phyloP scores from a whole-genome alignment of 2,113 vertebrate species.

The Clinocottus analis region DNA sequence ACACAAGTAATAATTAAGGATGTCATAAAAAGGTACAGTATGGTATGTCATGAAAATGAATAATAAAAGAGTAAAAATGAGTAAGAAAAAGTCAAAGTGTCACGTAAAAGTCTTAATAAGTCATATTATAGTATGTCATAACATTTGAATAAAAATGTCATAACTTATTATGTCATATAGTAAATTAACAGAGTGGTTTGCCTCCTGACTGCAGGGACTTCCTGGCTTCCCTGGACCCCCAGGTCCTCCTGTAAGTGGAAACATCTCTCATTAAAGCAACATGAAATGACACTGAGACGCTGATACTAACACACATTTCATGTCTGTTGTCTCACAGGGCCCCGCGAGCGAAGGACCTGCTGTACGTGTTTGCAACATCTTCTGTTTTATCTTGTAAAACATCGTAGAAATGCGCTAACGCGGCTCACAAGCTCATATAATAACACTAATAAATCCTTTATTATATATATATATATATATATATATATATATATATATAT shows the following conservation, averaged over 20 bases:
- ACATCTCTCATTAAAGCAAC: background rate
- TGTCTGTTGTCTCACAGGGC: slow-evolving; percentile 72
- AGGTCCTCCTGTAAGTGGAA: slow-evolving; percentile 81
- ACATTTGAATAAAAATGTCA: background rate
- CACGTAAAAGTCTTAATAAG: too few relatives aligned
- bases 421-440: background rate
- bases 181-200: background rate
- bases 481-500: background rate
- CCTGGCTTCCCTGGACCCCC: slow-evolving; percentile 84
- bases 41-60: too few relatives aligned
- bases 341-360: slow-evolving; percentile 78
- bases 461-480: too few relatives aligned
- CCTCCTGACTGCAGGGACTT: slow-evolving; percentile 76
- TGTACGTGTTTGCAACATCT: slow-evolving; percentile 70
- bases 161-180: background rate
- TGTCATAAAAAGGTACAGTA: background rate
- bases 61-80: background rate
- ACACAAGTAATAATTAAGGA: background rate
- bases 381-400: background rate
- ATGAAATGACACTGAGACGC: background rate
- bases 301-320: background rate
- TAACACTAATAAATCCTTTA: too few relatives aligned
- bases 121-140: background rate
- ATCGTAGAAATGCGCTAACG: background rate
- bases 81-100: background rate